Percentiles rank a stretch among this genome's conserved stretches.
Conservation (phyloP, 2,113 vertebrate species). For the Bufo gargarizans region DNA sequence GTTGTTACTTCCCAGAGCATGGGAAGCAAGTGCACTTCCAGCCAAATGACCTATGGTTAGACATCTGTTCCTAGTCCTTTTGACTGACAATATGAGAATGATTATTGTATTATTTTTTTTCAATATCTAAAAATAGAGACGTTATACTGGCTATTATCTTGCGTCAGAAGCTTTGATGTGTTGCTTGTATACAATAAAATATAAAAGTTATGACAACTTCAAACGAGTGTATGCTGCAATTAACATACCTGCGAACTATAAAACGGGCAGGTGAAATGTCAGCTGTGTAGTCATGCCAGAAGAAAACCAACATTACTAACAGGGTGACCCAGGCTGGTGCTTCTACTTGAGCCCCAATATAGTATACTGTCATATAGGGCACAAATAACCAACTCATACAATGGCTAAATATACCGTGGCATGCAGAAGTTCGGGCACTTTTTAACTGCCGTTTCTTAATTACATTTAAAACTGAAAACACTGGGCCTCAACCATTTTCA, state of each 20-base stretch:
- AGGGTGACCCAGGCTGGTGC: background rate
- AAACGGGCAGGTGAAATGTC: conserved; percentile 4
- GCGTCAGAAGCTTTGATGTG: conserved; percentile 10
- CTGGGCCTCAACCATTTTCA: too few species aligned
- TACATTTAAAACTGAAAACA: too few species aligned
- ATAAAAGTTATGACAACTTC: conserved; percentile 5
- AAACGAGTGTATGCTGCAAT: conserved; percentile 24
- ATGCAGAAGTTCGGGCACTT: too few species aligned
- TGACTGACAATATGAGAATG: background rate
- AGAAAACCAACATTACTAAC: background rate
- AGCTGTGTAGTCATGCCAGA: conserved; percentile 13
- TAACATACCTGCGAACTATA: conserved; percentile 2
- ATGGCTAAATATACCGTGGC: background rate
- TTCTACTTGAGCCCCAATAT: background rate
- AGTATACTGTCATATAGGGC: background rate
- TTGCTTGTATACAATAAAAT: conserved; percentile 31
- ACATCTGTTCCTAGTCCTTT: background rate
- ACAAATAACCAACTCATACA: background rate
- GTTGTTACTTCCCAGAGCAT: too few species aligned
- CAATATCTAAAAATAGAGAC: conserved; percentile 6
- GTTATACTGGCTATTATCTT: background rate
- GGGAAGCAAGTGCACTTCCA: background rate
- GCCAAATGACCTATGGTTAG: too few species aligned
- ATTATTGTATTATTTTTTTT: conserved; percentile 18
- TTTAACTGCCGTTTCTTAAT: too few species aligned